Evolutionary conservation across 2,888 invertebrate genomes (phyloP).

Genomic region (Erebia ligea): DNA sequence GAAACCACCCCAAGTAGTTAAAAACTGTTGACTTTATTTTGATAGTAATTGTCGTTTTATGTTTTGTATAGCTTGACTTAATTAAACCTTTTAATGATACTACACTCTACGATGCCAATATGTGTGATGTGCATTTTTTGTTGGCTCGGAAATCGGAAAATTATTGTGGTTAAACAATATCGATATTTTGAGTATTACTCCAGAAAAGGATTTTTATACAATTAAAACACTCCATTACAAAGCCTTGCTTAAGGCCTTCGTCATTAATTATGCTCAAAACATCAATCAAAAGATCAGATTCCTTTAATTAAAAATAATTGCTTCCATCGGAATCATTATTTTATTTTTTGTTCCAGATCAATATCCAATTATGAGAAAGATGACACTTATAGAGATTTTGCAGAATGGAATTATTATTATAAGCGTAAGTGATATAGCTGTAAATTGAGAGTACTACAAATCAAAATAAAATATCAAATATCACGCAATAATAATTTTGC

Average conservation of each 20-base stretch:
- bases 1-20: background rate
- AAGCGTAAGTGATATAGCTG: constrained; percentile 29
- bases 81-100: background rate
- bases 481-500: background rate
- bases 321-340: constrained; percentile 33
- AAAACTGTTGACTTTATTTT: background rate
- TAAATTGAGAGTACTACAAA: constrained; percentile 12
- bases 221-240: constrained; percentile 13
- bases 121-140: background rate
- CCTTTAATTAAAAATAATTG: constrained; percentile 67
- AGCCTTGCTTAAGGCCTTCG: background rate
- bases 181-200: background rate
- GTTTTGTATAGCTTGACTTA: too few species aligned
- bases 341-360: constrained; percentile 56
- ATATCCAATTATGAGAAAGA: constrained; percentile 32
- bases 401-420: constrained; percentile 28
- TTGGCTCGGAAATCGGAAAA: background rate
- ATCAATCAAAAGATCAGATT: constrained; percentile 40
- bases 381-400: constrained; percentile 29
- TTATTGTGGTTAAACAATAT: background rate
- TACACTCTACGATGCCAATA: background rate
- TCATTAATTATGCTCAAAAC: constrained; percentile 20
- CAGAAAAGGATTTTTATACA: constrained; percentile 1
- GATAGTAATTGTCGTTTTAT: too few species aligned
- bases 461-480: constrained; percentile 9